Evolutionary conservation across 1,140 invertebrate genomes (phyloP), one percentile per base, ranked within the genome.

Genomic region (Choristoneura fumiferana): DNA sequence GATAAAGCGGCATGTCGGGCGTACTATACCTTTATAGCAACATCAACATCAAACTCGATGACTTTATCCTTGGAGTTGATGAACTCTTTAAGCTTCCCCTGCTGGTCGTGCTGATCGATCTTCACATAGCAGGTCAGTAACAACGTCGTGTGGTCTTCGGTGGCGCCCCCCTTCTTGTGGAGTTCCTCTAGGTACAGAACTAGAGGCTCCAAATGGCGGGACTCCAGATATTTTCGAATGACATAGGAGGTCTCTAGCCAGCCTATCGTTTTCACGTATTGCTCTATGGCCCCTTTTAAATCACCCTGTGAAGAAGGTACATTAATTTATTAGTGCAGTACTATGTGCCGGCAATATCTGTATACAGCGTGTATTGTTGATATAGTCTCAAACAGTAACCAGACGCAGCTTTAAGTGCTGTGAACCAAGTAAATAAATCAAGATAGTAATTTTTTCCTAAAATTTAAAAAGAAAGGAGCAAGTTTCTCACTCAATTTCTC

Each of bases 191-290:
- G 54, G 87, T 98, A 98, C 54, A 93, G 93, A 0, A 96, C 96
- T 55, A 98, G 89, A 74, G 96, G 95, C 75, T 97, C 94, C 55
- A 98, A 94, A 70, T 97, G 94, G 69, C 97, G 94, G 0, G 96
- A 96, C 84, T 98, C 96, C 35, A 98, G 86, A 84, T 97, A 98
- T 90, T 97, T 97, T 76, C 95, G 90, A 43, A 98, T 98, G 1
- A 99, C 96, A 80, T 98, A 98, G 0, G 96, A 98, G 0, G 97
- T 96, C 83, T 98, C 97, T 10, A 98, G 87, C 88, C 95, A 95
- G 22, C 96, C 96, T 60, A 98, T 98, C 3, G 97, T 98, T 90
- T 97, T 97, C 43, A 97, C 95, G 78, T 98, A 98, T 81, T 98
- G 97, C 55, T 96, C 94, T 71, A 98, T 97, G 0, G 97, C 97